Base-by-base conservation (phyloP, 2,888 invertebrate genomes). In the Halocaridina rubra region DNA sequence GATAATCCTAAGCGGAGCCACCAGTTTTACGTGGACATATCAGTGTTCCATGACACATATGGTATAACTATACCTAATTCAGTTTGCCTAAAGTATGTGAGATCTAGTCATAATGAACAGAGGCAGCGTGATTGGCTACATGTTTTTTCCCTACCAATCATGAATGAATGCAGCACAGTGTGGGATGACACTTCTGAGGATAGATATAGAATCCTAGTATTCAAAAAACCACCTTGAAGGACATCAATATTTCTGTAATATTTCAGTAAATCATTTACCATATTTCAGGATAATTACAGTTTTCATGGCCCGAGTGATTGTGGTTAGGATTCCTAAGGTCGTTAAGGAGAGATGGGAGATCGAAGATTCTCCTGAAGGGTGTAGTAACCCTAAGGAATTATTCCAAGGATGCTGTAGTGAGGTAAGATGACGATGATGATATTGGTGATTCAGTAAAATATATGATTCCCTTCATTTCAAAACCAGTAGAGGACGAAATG, bases 341-440 rank as follows among this genome's bases (percentile, higher is more conserved):
- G 81, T 81, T 29, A 81, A n/a, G 57, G 46, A 29, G 53, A 7
- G 67, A 7, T 81, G 81, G 81, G 67, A 67, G 22, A 19, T 81
- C 24, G 75, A 53, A n/a, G 81, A 75, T 24, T n/a, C n/a, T n/a
- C n/a, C n/a, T n/a, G n/a, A n/a, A n/a, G 75, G 81, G 74, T 53
- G 13, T 39, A 13, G 7, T 39, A 7, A 8, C 0, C 5, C 10
- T 0, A 3, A 3, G 7, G 61, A 61, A 29, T 7, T 24, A n/a
- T 24, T 29, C 30, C 1, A 32, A 33, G 19, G 71, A 29, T 24
- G 8, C 29, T 16, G 61, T 5, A 2, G 8, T 8, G 7, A 8
- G 61, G 22, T 61, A 10, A 1, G 61, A 19, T 5, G 3, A 13
- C 19, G 10, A 29, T 16, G 2, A 7, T 1, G 13, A 29, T 16